phyloP scores from a whole-genome alignment of 2,113 vertebrate genomes.

The Piliocolobus tephrosceles region DNA sequence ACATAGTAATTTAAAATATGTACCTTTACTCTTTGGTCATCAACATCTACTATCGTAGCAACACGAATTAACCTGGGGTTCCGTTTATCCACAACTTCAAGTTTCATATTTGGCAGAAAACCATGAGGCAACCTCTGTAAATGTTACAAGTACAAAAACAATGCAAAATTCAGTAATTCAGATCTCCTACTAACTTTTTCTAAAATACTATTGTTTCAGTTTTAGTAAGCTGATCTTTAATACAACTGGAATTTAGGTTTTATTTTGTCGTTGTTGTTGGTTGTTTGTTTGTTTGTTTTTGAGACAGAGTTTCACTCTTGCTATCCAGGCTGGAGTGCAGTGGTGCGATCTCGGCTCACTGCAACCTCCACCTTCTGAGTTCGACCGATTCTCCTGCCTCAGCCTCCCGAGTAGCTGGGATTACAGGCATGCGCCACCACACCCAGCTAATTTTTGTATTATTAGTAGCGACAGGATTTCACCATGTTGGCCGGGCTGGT shows the following conservation, averaged over 20 bases:
- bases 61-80: constrained; percentile 75
- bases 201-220: background rate
- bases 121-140: constrained; percentile 78
- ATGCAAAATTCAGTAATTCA: background rate
- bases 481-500: no score
- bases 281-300: no score
- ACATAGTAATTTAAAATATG: background rate
- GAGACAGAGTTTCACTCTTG: no score
- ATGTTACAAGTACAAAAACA: background rate
- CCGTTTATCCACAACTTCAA: constrained; percentile 79
- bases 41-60: constrained; percentile 70
- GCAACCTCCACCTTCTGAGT: no score
- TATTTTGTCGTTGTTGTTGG: no score
- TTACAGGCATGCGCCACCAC: no score
- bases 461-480: no score
- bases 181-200: background rate
- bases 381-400: no score
- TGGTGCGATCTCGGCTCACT: no score
- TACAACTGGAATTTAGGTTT: background rate
- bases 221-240: background rate
- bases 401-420: no score
- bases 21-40: constrained; percentile 81
- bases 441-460: no score
- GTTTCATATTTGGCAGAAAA: constrained; percentile 80
- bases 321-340: no score